Percentiles rank a stretch among this genome's conserved stretches.
These are phyloP conservation scores for Chrysolina americana DNA, from an alignment of 2,888 invertebrate species.

Conservation along the genomic window DNA sequence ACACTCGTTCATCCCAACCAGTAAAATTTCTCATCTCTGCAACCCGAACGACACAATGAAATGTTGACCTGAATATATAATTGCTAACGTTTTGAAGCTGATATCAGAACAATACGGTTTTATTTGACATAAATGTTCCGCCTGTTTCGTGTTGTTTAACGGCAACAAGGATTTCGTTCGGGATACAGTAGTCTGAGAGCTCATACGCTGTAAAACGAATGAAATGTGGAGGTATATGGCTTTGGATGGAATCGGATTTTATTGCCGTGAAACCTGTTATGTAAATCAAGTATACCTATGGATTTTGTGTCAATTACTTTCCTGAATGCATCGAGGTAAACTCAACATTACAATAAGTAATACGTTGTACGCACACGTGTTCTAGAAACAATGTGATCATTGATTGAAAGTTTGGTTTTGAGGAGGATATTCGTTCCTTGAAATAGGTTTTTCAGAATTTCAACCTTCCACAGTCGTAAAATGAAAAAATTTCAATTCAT, in stretches of 20 bases:
- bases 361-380: too few species aligned
- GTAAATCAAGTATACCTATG: too few species aligned
- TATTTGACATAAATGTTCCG: slow-evolving; percentile 57
- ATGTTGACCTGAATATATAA: slow-evolving; percentile 28
- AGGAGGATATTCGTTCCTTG: too few species aligned
- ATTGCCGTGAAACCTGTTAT: background rate
- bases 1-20: slow-evolving; percentile 8
- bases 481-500: too few species aligned
- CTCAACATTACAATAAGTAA: too few species aligned
- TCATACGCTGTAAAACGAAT: background rate
- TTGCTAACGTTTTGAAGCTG: slow-evolving; percentile 49
- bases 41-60: slow-evolving; percentile 27
- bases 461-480: too few species aligned
- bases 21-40: slow-evolving; percentile 4
- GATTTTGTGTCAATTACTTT: too few species aligned
- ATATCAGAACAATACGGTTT: slow-evolving; percentile 55
- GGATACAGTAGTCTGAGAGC: background rate
- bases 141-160: slow-evolving; percentile 45
- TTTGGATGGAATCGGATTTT: background rate
- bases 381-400: too few species aligned
- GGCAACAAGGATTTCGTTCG: background rate
- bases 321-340: too few species aligned
- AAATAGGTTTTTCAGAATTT: too few species aligned
- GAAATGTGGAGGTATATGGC: slow-evolving; percentile 17
- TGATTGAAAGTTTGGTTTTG: too few species aligned